Conservation (phyloP, 2,797 vertebrate species). For the Sebastes kiyomatsui region DNA sequence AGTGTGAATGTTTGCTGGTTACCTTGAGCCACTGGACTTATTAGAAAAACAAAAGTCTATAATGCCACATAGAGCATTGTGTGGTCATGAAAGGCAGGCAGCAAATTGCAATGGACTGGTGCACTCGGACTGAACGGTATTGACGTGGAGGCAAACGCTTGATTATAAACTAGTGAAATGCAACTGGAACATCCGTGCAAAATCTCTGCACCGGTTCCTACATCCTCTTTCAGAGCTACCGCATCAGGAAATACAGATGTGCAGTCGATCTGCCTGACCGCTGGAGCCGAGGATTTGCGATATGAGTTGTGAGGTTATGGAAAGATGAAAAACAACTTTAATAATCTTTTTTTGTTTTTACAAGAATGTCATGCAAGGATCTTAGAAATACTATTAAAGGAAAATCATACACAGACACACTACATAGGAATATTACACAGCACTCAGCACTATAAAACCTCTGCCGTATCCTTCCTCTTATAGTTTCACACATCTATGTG, state of each 20-base stretch:
- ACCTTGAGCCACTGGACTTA: not conserved
- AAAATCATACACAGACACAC: not conserved
- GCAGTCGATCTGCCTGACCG: slow-evolving; percentile 28
- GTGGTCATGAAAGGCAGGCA: slow-evolving; percentile 27
- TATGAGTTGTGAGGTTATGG: not conserved
- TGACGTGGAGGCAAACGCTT: slow-evolving; percentile 36
- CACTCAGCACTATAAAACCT: not conserved
- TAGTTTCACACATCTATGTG: slow-evolving; percentile 2
- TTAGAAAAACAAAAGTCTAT: not conserved
- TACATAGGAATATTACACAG: not conserved
- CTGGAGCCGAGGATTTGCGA: not conserved
- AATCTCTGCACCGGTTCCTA: slow-evolving; percentile 27
- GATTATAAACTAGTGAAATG: slow-evolving; percentile 46
- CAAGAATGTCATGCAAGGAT: not conserved
- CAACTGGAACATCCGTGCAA: slow-evolving; percentile 52
- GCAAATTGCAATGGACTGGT: slow-evolving; percentile 28
- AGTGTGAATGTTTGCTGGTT: not conserved
- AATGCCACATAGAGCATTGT: slow-evolving; percentile 30
- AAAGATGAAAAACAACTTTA: slow-evolving; percentile 1
- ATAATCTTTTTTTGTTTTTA: not conserved
- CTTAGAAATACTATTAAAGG: not conserved
- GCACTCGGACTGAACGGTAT: slow-evolving; percentile 34
- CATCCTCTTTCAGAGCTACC: slow-evolving; percentile 1
- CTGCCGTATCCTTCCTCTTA: not conserved
- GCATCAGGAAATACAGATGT: slow-evolving; percentile 43